Evolutionary conservation across 2,113 vertebrate species (phyloP).

Genomic region (Eurystomus gularis): DNA sequence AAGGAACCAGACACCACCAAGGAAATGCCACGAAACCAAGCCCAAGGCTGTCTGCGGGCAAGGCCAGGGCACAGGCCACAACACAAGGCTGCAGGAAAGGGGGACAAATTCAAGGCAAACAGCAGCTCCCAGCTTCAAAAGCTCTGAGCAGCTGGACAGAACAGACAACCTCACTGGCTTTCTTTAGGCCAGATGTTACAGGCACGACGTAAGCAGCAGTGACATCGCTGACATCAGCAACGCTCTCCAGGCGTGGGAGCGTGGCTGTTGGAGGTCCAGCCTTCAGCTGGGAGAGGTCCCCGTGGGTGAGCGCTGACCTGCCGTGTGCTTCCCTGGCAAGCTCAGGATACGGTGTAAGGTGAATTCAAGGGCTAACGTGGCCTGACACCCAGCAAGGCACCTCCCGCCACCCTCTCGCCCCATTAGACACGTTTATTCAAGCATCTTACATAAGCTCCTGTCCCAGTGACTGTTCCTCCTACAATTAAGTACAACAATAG

Average conservation of each 20-base stretch:
- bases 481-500: conserved; percentile 81
- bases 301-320: not conserved
- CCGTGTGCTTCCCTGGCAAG: not conserved
- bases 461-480: conserved; percentile 78
- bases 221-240: not conserved
- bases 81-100: not conserved
- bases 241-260: rapidly evolving
- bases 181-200: not conserved
- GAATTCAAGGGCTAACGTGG: not conserved
- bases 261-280: no score
- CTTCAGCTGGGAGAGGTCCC: not conserved
- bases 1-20: no score
- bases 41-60: no score
- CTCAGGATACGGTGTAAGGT: not conserved
- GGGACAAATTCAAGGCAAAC: not conserved
- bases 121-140: not conserved
- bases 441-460: conserved; percentile 81
- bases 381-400: not conserved
- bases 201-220: not conserved
- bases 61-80: no score
- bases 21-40: no score
- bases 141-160: not conserved
- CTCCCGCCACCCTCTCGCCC: conserved; percentile 26
- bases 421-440: not conserved
- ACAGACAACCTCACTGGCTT: not conserved